Conservation (phyloP, 1,140 invertebrate genomes). For the Pseudobourletiella spinata region DNA sequence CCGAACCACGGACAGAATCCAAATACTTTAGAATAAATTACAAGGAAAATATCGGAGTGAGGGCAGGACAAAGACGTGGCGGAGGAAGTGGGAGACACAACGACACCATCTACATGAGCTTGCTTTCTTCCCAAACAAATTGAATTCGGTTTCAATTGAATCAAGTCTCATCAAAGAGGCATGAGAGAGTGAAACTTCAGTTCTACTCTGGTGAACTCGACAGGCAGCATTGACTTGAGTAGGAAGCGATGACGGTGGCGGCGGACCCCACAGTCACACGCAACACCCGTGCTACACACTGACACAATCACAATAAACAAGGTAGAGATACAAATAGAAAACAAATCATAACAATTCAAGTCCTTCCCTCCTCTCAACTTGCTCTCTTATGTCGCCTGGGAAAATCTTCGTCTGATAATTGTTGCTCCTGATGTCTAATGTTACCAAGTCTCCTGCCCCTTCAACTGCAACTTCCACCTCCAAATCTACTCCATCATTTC, state of each 20-base stretch:
- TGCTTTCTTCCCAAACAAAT: not conserved
- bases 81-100: not conserved
- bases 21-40: not conserved
- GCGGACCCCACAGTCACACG: too few relatives aligned
- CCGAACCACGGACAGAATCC: not conserved
- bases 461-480: too few relatives aligned
- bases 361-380: too few relatives aligned
- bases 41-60: not conserved
- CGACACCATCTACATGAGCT: not conserved
- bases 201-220: too few relatives aligned
- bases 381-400: not conserved
- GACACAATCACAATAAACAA: too few relatives aligned
- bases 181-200: not conserved
- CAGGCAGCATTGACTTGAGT: too few relatives aligned
- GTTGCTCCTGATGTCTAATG: too few relatives aligned
- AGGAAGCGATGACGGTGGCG: too few relatives aligned
- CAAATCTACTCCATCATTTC: too few relatives aligned
- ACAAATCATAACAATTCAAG: not conserved
- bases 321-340: not conserved
- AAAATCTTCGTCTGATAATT: too few relatives aligned
- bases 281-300: too few relatives aligned
- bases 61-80: not conserved
- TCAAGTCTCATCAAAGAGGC: conserved; percentile 10
- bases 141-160: conserved; percentile 6
- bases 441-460: too few relatives aligned